These are phyloP conservation scores for Nipponacmea schrenckii DNA, from an alignment of 2,888 invertebrate species.

Conservation along the genomic window DNA sequence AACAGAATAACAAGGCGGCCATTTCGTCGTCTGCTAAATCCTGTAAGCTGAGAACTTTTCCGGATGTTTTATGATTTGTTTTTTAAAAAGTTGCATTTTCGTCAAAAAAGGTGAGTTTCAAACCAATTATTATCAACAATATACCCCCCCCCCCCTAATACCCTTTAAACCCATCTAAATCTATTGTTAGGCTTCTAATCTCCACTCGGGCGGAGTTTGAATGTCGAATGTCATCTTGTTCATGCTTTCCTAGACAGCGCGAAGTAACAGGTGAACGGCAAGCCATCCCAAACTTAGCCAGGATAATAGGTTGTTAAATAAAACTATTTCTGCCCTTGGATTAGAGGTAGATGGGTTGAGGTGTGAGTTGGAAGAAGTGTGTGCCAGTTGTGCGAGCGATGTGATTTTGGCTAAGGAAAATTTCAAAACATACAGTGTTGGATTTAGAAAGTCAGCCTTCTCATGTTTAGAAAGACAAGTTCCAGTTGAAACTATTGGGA, in stretches of 20 bases:
- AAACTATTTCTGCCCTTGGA: not conserved
- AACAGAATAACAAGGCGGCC: too few species aligned
- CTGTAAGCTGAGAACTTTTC: too few species aligned
- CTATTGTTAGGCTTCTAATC: not conserved
- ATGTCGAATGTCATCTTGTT: not conserved
- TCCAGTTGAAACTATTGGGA: not conserved
- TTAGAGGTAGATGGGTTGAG: not conserved
- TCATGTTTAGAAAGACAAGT: not conserved
- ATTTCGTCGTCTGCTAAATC: too few species aligned
- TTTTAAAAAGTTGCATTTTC: not conserved
- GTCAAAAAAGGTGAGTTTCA: not conserved
- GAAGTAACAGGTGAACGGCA: too few species aligned
- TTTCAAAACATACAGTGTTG: not conserved
- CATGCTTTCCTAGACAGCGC: not conserved
- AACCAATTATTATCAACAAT: not conserved
- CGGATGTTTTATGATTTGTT: too few species aligned
- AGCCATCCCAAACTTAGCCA: not conserved
- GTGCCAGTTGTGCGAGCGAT: not conserved
- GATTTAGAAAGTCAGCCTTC: not conserved
- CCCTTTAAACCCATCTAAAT: not conserved
- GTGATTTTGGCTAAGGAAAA: not conserved
- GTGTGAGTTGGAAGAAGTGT: not conserved
- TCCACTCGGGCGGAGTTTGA: not conserved
- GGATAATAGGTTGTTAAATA: not conserved
- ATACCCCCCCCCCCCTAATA: not conserved